Conservation (phyloP, 2,888 invertebrate genomes). For the Polyommatus iphigenia region DNA sequence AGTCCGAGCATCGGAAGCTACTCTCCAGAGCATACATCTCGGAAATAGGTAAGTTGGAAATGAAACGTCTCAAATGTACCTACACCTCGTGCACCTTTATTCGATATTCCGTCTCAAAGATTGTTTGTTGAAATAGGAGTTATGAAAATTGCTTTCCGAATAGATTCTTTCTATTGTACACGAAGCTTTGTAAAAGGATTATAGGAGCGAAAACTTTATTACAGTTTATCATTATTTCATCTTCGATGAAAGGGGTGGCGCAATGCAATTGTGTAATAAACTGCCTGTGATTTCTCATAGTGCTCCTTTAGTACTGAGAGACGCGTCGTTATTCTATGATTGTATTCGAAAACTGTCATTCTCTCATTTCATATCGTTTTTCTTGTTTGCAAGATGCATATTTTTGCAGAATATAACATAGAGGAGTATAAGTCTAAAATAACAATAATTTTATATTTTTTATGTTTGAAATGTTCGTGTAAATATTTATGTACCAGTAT, state of each 20-base stretch:
- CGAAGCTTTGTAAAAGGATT: slow-evolving; percentile 30
- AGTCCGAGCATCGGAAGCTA: slow-evolving; percentile 29
- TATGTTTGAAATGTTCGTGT: no score
- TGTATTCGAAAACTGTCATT: neutral
- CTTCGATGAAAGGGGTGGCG: slow-evolving; percentile 24
- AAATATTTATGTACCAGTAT: no score
- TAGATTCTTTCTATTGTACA: slow-evolving; percentile 30
- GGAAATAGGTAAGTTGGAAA: slow-evolving; percentile 23
- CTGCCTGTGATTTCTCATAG: slow-evolving; percentile 2
- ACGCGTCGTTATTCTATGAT: neutral
- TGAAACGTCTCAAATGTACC: slow-evolving; percentile 30
- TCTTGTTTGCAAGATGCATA: neutral
- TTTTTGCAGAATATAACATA: neutral
- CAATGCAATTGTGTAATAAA: slow-evolving; percentile 16
- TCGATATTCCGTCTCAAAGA: slow-evolving; percentile 28
- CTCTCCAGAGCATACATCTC: slow-evolving; percentile 30
- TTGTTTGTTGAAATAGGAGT: slow-evolving; percentile 30
- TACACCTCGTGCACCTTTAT: slow-evolving; percentile 28
- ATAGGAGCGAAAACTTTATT: slow-evolving; percentile 27
- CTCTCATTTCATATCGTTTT: neutral
- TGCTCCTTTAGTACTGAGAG: neutral
- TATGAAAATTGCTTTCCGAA: slow-evolving; percentile 31
- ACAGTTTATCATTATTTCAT: slow-evolving; percentile 29
- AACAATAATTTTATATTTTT: neutral
- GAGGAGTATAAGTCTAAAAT: neutral